Evolutionary conservation across 2,888 invertebrate species (phyloP).

Genomic region (Tridacna gigas): DNA sequence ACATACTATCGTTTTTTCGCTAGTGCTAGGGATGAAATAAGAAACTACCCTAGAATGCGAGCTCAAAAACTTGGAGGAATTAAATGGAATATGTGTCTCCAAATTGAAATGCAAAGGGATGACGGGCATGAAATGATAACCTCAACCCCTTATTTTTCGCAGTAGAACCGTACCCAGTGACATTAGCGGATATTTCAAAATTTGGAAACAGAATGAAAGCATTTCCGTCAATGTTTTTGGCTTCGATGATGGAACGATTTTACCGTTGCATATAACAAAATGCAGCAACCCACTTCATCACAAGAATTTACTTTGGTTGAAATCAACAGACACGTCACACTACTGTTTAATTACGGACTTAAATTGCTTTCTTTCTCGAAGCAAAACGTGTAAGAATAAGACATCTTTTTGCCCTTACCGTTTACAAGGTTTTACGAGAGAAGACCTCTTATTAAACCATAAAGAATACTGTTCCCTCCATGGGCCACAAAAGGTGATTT

Average conservation of each 20-base stretch:
- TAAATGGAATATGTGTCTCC: constrained; percentile 25
- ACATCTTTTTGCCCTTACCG: constrained; percentile 35
- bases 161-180: constrained; percentile 40
- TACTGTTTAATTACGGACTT: constrained; percentile 59
- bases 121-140: constrained; percentile 24
- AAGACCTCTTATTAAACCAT: constrained; percentile 28
- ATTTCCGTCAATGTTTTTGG: constrained; percentile 58
- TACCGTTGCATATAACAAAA: constrained; percentile 46
- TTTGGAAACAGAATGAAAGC: constrained; percentile 40
- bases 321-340: constrained; percentile 35
- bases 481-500: constrained; percentile 36
- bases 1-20: constrained; percentile 31
- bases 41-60: neutral
- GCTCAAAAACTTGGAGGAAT: constrained; percentile 7
- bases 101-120: constrained; percentile 44
- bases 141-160: constrained; percentile 31
- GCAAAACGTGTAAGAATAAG: constrained; percentile 19
- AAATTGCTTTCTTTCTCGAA: constrained; percentile 51
- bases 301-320: constrained; percentile 53
- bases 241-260: constrained; percentile 44
- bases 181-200: constrained; percentile 38
- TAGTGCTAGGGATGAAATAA: constrained; percentile 22
- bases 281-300: constrained; percentile 33
- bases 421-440: constrained; percentile 34
- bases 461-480: constrained; percentile 29